Evolutionary conservation across 2,888 invertebrate species (phyloP), one percentile per base, ranked within the genome.

Genomic region (Chorisops tibialis): DNA sequence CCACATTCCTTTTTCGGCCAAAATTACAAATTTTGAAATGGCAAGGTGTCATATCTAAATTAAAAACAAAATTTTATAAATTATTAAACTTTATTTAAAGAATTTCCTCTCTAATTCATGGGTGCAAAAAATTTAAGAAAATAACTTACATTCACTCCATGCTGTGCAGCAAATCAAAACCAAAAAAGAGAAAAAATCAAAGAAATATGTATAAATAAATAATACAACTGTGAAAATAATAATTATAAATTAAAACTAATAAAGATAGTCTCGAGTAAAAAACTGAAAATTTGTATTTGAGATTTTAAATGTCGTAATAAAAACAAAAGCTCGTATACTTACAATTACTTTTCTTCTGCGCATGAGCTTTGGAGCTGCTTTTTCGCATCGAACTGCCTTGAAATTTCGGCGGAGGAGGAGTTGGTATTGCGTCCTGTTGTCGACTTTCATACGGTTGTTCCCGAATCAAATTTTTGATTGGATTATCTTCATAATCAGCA

Each of bases 1-100:
- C 65, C 52, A 75, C 72, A 64, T 75, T 79, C 69, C 85, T 79
- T 72, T 85, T 85, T 60, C 84, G 81, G 12, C 86, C 86, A 83
- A 86, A 85, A 72, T 85, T 85, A 79, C 86, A 86, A 65, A 86
- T 84, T 78, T 86, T 87, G 75, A 86, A 86, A 69, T 85, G 85
- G 73, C 86, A 87, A 58, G 85, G 79, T 35, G 83, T 81, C 83
- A 85, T 83, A 75, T 84, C 86, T 85, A 79, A 56, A 82, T 81
- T 22, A 18, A 49, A 14, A 62, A 49, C 37, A 49, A 51, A 43
- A 18, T 56, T 49, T 37, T 43, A 12, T 22, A 51, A 14, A 24
- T 35, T 18, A 49, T 12, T n/a, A n/a, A 7, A 35, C 12, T 7
- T 41, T 21, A 51, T 11, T 24, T 24, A 24, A 6, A 41, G 14